Percentiles rank a stretch among this genome's conserved stretches.
Evolutionary conservation across 2,888 invertebrate genomes (phyloP).

Genomic region (Drosophila quinaria): DNA sequence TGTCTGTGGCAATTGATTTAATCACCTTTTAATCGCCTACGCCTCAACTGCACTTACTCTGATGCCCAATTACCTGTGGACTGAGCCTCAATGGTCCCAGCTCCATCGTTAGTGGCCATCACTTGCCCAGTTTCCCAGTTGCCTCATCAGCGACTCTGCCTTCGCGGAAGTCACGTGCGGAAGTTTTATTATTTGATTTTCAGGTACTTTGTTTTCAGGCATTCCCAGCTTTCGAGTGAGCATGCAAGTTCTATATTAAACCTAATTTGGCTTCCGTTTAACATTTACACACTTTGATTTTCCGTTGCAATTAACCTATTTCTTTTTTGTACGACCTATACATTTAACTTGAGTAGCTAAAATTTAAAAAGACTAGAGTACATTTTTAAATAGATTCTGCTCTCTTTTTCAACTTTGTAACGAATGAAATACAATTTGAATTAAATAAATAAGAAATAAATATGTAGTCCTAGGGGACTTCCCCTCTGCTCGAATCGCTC

Average conservation of each 20-base stretch:
- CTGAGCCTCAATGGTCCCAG: conserved; percentile 37
- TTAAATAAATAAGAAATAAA: too few relatives aligned
- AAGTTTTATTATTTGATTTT: conserved; percentile 64
- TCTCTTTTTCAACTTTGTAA: not conserved
- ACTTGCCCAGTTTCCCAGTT: conserved; percentile 5
- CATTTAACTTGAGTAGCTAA: not conserved
- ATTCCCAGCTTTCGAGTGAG: conserved; percentile 31
- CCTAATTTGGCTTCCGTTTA: conserved; percentile 66
- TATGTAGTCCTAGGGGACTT: too few relatives aligned
- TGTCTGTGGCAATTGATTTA: conserved; percentile 72
- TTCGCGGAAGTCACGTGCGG: conserved; percentile 79
- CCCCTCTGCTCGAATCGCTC: too few relatives aligned
- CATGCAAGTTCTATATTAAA: conserved; percentile 75
- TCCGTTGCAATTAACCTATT: conserved; percentile 61
- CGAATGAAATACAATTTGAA: too few relatives aligned
- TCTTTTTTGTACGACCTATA: conserved; percentile 9
- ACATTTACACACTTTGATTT: conserved; percentile 57
- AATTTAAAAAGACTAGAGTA: conserved; percentile 6
- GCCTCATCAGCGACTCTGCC: conserved; percentile 42
- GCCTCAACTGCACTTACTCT: conserved; percentile 55
- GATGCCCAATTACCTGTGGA: conserved; percentile 64
- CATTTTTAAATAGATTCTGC: not conserved
- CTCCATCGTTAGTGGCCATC: conserved; percentile 45
- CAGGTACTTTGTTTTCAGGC: conserved; percentile 37
- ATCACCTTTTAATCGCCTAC: conserved; percentile 79